Base-by-base conservation (phyloP, 37 sponge, comb jelly and placozoan species). In the Spongilla lacustris region DNA sequence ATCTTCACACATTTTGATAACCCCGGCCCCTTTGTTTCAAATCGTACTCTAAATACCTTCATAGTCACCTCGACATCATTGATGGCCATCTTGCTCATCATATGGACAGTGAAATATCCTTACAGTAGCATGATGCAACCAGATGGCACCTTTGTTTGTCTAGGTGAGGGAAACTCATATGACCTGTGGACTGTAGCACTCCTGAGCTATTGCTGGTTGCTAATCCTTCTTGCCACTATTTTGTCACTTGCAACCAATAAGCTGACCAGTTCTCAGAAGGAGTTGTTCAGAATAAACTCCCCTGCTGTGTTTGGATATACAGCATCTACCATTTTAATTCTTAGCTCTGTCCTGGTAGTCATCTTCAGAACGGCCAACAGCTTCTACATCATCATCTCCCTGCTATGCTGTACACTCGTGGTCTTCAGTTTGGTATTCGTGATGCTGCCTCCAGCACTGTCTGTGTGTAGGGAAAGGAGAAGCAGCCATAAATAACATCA, bases 1-100 rank as follows among this genome's bases (percentile, higher is more conserved):
- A 86, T 86, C 69, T 86, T 86, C 72, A 58, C 79, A 8, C 80
- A 86, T 33, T 79, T 58, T 37, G 28, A 30, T 6, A 79, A 86
- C 30, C 86, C 86, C 0, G 73, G 86, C 9, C 37, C 28, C 6
- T 72, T 86, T 22, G 36, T 86, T 25, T 73, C 78, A 4, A 37
- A 79, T 32, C 4, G 23, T 8, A 36, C 30, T 31, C 80, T 86
- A 24, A 33, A 25, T 4, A 68, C 33, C 0, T 36, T 76, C 31
- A 36, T 84, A 22, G 13, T 68, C 36, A 1, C 58, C 58, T 58
- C 58, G 1, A 17, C 21, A 58, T 17, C 21, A 17, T 58, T 58
- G 58, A 58, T 58, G 58, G 58, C 21, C 14, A 58, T 17, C 58
- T 17, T 58, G 58, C 58, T 58, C 1, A 17, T 58, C 19, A 58